Evolutionary conservation across 2,113 vertebrate species (phyloP).

Genomic region (Pogona vitticeps): DNA sequence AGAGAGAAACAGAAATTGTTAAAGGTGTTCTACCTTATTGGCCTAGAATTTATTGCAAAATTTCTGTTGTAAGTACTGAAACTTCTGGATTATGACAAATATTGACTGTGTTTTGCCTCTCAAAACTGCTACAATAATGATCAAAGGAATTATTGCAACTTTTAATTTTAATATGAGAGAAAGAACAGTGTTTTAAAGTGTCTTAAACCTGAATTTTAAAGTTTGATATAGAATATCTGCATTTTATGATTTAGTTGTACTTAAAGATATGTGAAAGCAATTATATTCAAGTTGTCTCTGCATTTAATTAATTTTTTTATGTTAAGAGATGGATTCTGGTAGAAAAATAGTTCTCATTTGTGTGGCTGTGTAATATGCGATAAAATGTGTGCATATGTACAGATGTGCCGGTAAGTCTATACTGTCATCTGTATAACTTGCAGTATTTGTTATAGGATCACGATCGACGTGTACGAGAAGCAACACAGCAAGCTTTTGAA

Average conservation of each 20-base stretch:
- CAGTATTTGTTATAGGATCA: slow-evolving; percentile 81
- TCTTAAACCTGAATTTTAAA: background rate
- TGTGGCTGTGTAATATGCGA: background rate
- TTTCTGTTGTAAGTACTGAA: slow-evolving; percentile 86
- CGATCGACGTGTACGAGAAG: slow-evolving; percentile 94
- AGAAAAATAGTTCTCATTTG: background rate
- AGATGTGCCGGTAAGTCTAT: background rate
- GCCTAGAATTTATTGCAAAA: slow-evolving; percentile 97
- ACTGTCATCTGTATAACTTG: background rate
- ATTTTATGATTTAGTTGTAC: background rate
- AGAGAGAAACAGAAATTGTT: slow-evolving; percentile 88
- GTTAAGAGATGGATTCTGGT: accelerated
- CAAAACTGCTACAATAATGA: background rate
- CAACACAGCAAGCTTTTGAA: slow-evolving; percentile 93
- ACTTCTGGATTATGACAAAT: background rate
- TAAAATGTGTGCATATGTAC: background rate
- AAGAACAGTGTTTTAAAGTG: background rate
- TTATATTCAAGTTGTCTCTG: background rate
- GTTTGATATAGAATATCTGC: background rate
- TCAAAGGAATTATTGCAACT: background rate
- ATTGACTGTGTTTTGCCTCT: background rate
- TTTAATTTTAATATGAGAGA: background rate
- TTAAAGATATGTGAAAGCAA: background rate
- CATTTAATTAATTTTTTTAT: slow-evolving; percentile 27
- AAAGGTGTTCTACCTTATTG: slow-evolving; percentile 98